A percentile compares a stretch with the other conserved stretches of the same genome.
These are phyloP conservation scores for Myanophis thanlyinensis DNA, from an alignment of 2,113 vertebrate genomes.

Conservation along the genomic window DNA sequence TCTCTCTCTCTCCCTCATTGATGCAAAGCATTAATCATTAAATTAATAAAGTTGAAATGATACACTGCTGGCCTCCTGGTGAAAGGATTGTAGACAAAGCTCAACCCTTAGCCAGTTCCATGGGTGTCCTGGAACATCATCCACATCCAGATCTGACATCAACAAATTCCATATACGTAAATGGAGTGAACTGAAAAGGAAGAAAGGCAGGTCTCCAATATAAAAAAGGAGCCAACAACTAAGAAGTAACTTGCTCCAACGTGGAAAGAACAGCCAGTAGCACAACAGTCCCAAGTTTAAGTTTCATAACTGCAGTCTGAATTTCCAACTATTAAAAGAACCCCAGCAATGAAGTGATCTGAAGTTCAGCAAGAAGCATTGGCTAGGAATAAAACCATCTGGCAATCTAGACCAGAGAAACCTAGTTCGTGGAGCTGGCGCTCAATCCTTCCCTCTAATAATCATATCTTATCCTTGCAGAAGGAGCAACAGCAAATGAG, in stretches of 20 bases:
- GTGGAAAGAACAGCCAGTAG: not conserved
- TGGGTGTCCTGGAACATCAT: not conserved
- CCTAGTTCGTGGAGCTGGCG: not conserved
- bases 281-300: not conserved
- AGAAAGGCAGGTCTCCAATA: not conserved
- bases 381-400: not conserved
- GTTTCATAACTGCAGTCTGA: not conserved
- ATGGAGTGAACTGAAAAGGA: not conserved
- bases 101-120: not conserved
- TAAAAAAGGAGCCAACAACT: no score
- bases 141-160: not conserved
- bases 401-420: not conserved
- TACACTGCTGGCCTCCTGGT: not conserved
- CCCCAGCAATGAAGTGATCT: not conserved
- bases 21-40: not conserved
- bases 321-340: not conserved
- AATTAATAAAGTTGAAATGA: not conserved
- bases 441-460: not conserved
- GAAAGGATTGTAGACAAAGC: not conserved
- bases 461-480: slow-evolving; percentile 72
- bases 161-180: not conserved
- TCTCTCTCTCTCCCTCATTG: not conserved
- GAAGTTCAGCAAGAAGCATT: not conserved
- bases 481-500: slow-evolving; percentile 89
- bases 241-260: not conserved